Base-by-base conservation (phyloP, 2,797 vertebrate species). In the Anabacerthia variegaticeps region DNA sequence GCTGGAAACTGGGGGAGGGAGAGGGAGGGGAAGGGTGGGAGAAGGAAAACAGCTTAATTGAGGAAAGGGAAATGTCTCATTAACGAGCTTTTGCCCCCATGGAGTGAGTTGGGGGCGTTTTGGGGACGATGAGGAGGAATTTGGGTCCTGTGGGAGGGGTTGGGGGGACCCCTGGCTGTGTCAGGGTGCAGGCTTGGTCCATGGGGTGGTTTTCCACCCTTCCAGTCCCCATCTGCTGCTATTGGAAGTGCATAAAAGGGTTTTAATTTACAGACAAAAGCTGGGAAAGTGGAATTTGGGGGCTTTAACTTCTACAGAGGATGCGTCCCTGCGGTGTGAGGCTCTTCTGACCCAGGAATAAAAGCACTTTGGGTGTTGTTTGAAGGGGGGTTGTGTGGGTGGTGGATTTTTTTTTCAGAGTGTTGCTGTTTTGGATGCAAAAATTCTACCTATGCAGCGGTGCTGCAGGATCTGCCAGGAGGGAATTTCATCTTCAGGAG, bases 91-190 rank as follows among this genome's bases (percentile, higher is more conserved):
- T 59, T 73, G 61, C 3, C 2, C 34, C 7, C 7, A 24, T 8
- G 1, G 39, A 41, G 21, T 0, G 4, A 44, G 26, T 7, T 1
- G 2, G 39, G 10, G 65, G 5, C 0, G 0, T 27, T 77, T 83
- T 1, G 43, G 75, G 72, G 36, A 6, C 9, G 27, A 56, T 3
- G 34, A 67, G 18, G 37, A 77, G 41, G 49, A 56, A 84, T 78
- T 34, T 28, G 73, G 39, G 56, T 58, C 43, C 43, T 7, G 18
- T 32, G 51, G 23, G 6, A 32, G 56, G 30, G 4, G 20, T 3
- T 10, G 26, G 30, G 51, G 4, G 2, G 14, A 49, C 4, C 11
- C 8, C 18, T 18, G 41, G 34, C 23, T 26, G 14, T 39, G 37
- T 41, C 49, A 34, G 26, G 43, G 15, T 62, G 72, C 2, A 7